phyloP scores from a whole-genome alignment of 2,113 vertebrate genomes.

The Buteo buteo region DNA sequence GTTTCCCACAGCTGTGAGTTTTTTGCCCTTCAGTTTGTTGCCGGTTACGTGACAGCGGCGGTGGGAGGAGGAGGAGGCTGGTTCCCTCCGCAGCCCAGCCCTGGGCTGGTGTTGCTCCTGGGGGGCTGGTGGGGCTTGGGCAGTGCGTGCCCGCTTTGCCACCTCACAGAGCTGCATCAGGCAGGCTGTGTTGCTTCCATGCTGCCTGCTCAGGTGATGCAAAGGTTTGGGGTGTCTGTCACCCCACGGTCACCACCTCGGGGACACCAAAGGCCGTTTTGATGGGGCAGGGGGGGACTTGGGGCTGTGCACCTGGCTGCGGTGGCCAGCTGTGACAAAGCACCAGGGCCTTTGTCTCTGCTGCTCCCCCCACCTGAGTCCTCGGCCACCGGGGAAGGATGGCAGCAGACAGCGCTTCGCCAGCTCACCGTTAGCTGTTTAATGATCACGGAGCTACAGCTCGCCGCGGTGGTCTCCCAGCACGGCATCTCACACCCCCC shows the following conservation, averaged over 20 bases:
- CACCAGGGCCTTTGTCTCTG: neutral
- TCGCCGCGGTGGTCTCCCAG: neutral
- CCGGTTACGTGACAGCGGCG: rapidly evolving
- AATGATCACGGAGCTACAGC: neutral
- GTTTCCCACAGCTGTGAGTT: rapidly evolving
- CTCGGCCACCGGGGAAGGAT: neutral
- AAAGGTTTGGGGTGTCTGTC: neutral
- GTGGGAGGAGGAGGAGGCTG: neutral
- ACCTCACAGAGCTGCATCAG: rapidly evolving
- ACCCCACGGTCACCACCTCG: rapidly evolving
- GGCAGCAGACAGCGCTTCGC: neutral
- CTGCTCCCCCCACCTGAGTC: neutral
- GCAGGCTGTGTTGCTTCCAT: neutral
- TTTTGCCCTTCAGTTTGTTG: neutral
- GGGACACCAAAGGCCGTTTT: too few relatives aligned
- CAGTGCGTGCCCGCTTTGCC: rapidly evolving
- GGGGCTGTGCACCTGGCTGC: rapidly evolving
- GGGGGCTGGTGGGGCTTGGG: rapidly evolving
- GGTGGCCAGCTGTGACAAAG: rapidly evolving
- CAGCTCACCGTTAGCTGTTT: neutral
- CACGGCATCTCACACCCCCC: neutral
- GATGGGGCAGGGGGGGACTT: too few relatives aligned
- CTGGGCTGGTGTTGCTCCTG: rapidly evolving
- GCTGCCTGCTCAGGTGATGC: neutral
- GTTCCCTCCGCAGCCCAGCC: neutral